Base-by-base conservation (phyloP, 2,888 invertebrate species). In the Anodontia alba region DNA sequence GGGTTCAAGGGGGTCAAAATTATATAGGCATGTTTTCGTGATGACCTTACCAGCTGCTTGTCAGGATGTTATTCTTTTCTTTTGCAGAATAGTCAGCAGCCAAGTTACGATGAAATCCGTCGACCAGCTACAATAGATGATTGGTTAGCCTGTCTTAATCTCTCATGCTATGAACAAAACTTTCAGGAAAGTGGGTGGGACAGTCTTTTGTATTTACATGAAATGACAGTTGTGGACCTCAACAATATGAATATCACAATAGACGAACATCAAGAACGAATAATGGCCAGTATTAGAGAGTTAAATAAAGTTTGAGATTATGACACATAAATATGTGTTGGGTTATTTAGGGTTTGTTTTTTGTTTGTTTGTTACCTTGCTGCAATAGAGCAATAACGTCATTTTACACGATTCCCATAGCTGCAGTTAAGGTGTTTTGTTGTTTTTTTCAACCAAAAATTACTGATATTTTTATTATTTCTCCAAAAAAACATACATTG, bases 111-210 rank as follows among this genome's bases (percentile, higher is more conserved):
- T 62, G 84, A 81, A 67, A 80, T 89, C 15, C 76, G 78, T 38
- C 81, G 84, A 26, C 91, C 91, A 1, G 71, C 76, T 7, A 89
- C 90, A 0, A 84, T 93, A 0, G 88, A 88, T 10, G 91, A 93
- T 26, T 94, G 94, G 94, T 84, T 94, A 38, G 83, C 82, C 2
- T 88, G 90, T 36, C 86, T 94, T 1, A 92, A 92, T 31, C 84
- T 94, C 38, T 84, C 90, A 0, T 90, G 90, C 62, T 93, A 93
- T 78, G 87, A 88, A 42, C 78, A 89, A 17, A 80, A 84, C 36
- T 93, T 94, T 78, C 80, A 90, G n/a, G 81, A 87, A 36, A 87
- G 89, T 36, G 93, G 94, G 42, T 93, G 92, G 91, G 93, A 93
- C 31, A 82, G 78, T 38, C 68, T 85, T 1, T 20, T 82, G 26